Conservation (phyloP, 2,888 invertebrate genomes). For the Alloscopus bannaensis region DNA sequence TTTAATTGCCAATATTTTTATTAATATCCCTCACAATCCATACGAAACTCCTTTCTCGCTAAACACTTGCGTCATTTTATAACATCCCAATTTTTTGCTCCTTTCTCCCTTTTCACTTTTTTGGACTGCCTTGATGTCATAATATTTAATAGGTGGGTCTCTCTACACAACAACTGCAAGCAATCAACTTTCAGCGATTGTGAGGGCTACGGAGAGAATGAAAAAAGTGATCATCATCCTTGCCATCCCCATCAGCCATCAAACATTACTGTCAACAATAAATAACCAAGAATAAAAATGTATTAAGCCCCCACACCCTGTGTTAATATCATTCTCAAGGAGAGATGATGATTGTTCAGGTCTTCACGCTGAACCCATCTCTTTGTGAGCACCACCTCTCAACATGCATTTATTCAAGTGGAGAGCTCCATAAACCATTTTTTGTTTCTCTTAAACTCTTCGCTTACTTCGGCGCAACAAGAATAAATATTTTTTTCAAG, state of each 20-base stretch:
- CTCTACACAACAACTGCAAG: neutral
- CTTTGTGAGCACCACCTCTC: constrained; percentile 9
- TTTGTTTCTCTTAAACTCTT: too few species aligned
- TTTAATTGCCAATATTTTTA: too few species aligned
- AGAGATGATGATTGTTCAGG: too few species aligned
- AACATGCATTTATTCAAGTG: too few species aligned
- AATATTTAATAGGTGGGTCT: constrained; percentile 33
- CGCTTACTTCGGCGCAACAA: too few species aligned
- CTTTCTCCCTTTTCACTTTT: neutral
- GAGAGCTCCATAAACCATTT: too few species aligned
- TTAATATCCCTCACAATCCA: too few species aligned
- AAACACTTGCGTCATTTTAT: neutral
- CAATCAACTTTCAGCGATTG: neutral
- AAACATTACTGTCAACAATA: constrained; percentile 60
- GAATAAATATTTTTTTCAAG: too few species aligned
- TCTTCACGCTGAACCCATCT: too few species aligned
- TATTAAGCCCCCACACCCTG: constrained; percentile 61
- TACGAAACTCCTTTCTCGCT: too few species aligned
- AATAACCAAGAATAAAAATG: constrained; percentile 59
- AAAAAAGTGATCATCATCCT: constrained; percentile 28
- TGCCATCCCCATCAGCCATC: constrained; percentile 33
- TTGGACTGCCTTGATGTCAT: constrained; percentile 36
- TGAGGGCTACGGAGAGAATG: neutral
- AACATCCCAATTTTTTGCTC: neutral
- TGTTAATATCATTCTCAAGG: too few species aligned